Conservation (phyloP, 2,113 vertebrate species). For the Eonycteris spelaea region DNA sequence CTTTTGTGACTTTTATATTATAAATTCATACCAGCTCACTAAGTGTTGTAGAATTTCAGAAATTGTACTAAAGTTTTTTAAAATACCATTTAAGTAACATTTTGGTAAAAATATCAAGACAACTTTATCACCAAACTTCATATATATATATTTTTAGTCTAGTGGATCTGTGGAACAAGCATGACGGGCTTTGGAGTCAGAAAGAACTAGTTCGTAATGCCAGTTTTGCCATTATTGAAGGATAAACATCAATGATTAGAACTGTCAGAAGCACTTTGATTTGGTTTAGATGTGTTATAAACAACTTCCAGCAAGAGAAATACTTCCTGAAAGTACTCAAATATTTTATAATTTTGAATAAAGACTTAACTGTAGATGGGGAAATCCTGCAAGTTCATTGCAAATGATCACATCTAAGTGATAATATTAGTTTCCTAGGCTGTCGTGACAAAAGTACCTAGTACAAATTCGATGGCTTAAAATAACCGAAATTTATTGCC, state of each 20-base stretch:
- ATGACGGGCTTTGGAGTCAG: not conserved
- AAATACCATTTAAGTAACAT: not conserved
- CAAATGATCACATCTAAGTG: not conserved
- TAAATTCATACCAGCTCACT: not conserved
- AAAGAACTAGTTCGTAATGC: not conserved
- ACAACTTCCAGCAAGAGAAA: not conserved
- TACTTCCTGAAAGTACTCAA: not conserved
- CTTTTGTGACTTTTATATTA: not conserved
- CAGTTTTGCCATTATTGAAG: not conserved
- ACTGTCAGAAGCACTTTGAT: not conserved
- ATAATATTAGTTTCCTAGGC: not conserved
- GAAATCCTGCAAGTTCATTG: not conserved
- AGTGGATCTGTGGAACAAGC: not conserved
- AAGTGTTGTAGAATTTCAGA: not conserved
- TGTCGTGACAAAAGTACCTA: not conserved
- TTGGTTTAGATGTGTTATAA: not conserved
- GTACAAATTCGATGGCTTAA: not conserved
- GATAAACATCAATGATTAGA: slow-evolving; percentile 2
- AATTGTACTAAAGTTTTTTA: not conserved
- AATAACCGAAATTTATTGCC: not conserved
- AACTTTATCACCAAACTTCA: not conserved
- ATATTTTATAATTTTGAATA: not conserved
- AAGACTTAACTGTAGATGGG: not conserved
- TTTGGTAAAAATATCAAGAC: not conserved
- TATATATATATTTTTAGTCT: slow-evolving; percentile 1